Evolutionary conservation across 2,888 invertebrate species (phyloP).

Genomic region (Hydroisotoma schaefferi): DNA sequence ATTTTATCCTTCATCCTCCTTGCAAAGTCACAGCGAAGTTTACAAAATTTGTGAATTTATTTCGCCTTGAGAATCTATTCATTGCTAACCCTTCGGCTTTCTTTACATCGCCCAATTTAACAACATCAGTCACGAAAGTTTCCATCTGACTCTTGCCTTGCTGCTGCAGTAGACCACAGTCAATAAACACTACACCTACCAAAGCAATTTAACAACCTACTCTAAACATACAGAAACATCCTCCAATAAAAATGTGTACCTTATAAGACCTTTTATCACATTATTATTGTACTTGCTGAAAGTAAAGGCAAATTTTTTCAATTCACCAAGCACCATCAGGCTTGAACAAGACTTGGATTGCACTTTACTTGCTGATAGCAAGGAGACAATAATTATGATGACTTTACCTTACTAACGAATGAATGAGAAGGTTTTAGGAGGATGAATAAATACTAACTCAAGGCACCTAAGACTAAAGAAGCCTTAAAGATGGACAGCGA

Average conservation of each 20-base stretch:
- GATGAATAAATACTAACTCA: neutral
- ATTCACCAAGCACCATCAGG: too few species aligned
- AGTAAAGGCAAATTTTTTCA: neutral
- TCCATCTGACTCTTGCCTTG: too few species aligned
- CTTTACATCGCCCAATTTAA: slow-evolving; percentile 3
- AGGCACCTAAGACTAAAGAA: neutral
- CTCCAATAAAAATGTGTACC: too few species aligned
- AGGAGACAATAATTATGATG: slow-evolving; percentile 1
- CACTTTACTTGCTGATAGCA: neutral
- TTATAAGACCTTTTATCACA: neutral
- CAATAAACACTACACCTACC: neutral
- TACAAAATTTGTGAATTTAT: neutral
- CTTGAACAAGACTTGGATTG: too few species aligned
- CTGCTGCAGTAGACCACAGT: too few species aligned
- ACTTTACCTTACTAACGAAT: neutral
- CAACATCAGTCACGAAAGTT: slow-evolving; percentile 2
- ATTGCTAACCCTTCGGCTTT: neutral
- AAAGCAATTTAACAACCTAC: slow-evolving; percentile 1
- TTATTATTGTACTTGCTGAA: neutral
- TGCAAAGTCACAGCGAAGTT: neutral
- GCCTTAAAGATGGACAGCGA: slow-evolving; percentile 6
- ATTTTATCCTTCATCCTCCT: too few species aligned
- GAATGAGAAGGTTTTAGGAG: neutral
- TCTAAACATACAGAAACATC: too few species aligned
- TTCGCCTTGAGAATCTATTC: neutral